Evolutionary conservation across 2,888 invertebrate species (phyloP), one percentile per base, ranked within the genome.

Genomic region (Drosophila monieri): DNA sequence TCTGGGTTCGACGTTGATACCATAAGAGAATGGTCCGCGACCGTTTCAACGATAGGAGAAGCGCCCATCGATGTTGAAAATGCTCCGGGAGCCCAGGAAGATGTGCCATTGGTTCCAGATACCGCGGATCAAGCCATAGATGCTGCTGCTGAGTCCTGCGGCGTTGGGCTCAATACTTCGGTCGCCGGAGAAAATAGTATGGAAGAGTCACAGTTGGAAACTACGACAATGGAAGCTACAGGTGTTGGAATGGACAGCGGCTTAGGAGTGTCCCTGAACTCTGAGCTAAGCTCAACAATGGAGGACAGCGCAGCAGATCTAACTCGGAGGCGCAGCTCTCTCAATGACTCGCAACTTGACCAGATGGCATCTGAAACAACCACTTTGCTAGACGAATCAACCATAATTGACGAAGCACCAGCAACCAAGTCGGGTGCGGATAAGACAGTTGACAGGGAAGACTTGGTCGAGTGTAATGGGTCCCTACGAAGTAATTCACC

Each of bases 1-100:
- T 81, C 88, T 1, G 81, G 81, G 0, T 61, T 62, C 9, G 80
- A 86, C 5, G 18, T 64, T 1, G 79, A 85, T 9, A 81, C 85
- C 1, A 3, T 48, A 5, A 47, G 54, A 53, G 55, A 37, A 1
- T 59, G 58, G 3, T 56, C 70, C 6, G 18, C 46, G 6, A 14
- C 49, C 4, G n/a, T 65, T 6, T 43, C 53, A 6, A 47, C 44
- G 2, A 18, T 57, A 8, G 58, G 55, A 1, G n/a, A 56, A 14
- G 44, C 44, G 1, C 9, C 18, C 12, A 8, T 62, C 14, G 51
- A 64, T 12, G 18, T 8, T 5, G 46, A 55, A 10, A 35, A 43
- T 0, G 25, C 6, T n/a, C 1, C 37, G 37, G 6, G 23, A 41
- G 6, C 18, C 41, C 3, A 14, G n/a, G 51, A 37, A 21, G n/a